Conservation (phyloP, 2,113 vertebrate species). For the Lonchura striata region DNA sequence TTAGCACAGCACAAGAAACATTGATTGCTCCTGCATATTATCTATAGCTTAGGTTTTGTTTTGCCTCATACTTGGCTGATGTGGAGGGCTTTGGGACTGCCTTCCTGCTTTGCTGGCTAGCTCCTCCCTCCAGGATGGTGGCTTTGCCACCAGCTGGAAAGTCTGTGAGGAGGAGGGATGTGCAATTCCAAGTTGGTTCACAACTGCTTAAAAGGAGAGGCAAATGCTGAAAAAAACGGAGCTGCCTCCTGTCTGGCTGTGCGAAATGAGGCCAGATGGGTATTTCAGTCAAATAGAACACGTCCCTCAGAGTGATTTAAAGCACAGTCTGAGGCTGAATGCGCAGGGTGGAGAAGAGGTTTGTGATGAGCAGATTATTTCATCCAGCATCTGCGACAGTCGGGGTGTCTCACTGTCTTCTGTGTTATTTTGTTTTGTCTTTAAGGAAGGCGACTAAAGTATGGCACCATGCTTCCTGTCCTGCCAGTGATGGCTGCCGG, state of each 20-base stretch:
- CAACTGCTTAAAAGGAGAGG: not conserved
- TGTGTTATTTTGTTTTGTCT: not conserved
- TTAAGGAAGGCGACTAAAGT: conserved; percentile 46
- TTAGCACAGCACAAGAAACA: not conserved
- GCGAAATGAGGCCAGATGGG: not conserved
- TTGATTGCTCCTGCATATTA: not conserved
- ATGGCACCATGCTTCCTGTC: conserved; percentile 57
- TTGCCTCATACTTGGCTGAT: not conserved
- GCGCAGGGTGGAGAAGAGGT: rapidly evolving
- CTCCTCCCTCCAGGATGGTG: not conserved
- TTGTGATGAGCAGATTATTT: not conserved
- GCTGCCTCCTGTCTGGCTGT: not conserved
- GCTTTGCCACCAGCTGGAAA: not conserved
- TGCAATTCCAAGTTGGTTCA: not conserved
- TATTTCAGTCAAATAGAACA: not conserved
- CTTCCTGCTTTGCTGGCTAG: not conserved
- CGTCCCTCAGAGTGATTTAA: not conserved
- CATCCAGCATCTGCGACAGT: not conserved
- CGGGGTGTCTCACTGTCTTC: not conserved
- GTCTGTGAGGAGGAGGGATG: not conserved
- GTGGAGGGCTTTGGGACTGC: no score
- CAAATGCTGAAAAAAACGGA: not conserved
- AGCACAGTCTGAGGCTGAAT: not conserved
- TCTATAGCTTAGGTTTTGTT: not conserved
- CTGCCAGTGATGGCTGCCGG: conserved; percentile 49